phyloP scores from a whole-genome alignment of 2,113 vertebrate genomes.

The Boleophthalmus pectinirostris region DNA sequence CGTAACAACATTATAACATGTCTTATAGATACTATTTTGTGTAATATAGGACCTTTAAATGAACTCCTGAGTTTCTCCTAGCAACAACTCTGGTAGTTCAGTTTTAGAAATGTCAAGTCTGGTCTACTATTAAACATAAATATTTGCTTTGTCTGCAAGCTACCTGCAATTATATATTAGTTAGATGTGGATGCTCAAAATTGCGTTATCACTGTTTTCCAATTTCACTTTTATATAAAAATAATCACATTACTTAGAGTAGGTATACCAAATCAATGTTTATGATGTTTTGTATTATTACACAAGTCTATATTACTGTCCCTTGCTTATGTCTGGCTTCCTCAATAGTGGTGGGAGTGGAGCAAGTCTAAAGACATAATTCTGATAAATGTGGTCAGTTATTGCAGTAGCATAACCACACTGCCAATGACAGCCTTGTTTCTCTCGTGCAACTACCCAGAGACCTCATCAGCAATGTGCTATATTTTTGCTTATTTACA shows the following conservation, averaged over 20 bases:
- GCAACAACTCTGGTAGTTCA: no score
- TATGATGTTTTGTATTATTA: background rate
- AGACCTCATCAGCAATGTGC: conserved; percentile 22
- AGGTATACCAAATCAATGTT: background rate
- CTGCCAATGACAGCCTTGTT: conserved; percentile 25
- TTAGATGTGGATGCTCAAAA: no score
- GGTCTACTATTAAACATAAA: no score
- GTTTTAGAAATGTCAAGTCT: no score
- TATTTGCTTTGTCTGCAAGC: no score
- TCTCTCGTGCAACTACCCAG: conserved; percentile 25
- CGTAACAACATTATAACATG: no score
- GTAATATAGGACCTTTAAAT: no score
- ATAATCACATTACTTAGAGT: background rate
- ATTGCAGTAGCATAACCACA: conserved; percentile 28
- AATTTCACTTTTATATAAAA: background rate
- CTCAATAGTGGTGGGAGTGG: conserved; percentile 41
- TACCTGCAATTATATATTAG: no score
- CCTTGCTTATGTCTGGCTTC: conserved; percentile 13
- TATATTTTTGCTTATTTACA: conserved; percentile 38
- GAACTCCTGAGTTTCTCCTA: no score
- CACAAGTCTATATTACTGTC: background rate
- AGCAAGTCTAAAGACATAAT: conserved; percentile 42
- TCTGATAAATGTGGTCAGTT: conserved; percentile 50
- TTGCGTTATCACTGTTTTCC: no score
- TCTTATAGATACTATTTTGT: no score